A percentile compares a stretch with the other conserved stretches of the same genome.
Evolutionary conservation across 2,797 vertebrate genomes (phyloP).

Genomic region (Lepus townsendii): DNA sequence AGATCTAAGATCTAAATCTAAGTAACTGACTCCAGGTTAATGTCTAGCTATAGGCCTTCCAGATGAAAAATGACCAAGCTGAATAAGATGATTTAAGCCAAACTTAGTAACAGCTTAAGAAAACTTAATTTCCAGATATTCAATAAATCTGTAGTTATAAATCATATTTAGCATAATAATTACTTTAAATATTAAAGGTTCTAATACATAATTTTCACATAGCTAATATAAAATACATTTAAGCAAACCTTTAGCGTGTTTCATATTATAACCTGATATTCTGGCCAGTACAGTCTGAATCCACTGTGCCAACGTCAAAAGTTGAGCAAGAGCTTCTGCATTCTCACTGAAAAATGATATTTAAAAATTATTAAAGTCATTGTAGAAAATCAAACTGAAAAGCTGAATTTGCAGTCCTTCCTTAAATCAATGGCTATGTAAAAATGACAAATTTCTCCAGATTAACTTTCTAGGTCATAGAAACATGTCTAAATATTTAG

Average conservation of each 20-base stretch:
- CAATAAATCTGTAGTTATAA: constrained; percentile 45
- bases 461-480: constrained; percentile 26
- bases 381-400: constrained; percentile 42
- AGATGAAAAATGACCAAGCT: constrained; percentile 41
- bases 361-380: constrained; percentile 68
- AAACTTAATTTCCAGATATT: constrained; percentile 48
- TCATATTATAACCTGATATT: constrained; percentile 90
- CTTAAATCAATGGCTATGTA: neutral
- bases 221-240: constrained; percentile 68
- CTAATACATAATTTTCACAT: constrained; percentile 63
- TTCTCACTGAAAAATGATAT: constrained; percentile 92
- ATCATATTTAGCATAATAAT: constrained; percentile 32
- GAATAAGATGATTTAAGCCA: constrained; percentile 34
- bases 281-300: constrained; percentile 94
- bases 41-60: neutral
- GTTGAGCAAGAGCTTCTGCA: constrained; percentile 94
- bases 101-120: constrained; percentile 44
- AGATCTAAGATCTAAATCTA: constrained; percentile 45
- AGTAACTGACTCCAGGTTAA: constrained; percentile 47
- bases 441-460: constrained; percentile 38
- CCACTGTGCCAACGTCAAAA: constrained; percentile 95
- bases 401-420: neutral
- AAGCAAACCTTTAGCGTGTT: constrained; percentile 89
- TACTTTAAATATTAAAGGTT: constrained; percentile 32
- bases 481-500: constrained; percentile 52